phyloP scores from a whole-genome alignment of 1,140 invertebrate species.

The Saccostrea echinata region DNA sequence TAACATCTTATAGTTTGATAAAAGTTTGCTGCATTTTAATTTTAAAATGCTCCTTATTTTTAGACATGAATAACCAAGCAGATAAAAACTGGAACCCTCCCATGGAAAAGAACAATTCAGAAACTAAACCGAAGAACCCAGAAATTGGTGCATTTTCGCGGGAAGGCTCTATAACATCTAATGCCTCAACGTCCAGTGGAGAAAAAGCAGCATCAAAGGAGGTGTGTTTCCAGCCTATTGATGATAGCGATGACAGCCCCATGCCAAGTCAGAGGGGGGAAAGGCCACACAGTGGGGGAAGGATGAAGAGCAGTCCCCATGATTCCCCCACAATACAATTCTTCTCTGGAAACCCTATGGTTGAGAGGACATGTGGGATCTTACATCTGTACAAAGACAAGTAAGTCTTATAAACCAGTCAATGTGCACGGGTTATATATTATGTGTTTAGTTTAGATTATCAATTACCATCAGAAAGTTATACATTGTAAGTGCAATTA shows the following conservation, averaged over 20 bases:
- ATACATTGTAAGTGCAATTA: not conserved
- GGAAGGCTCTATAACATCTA: conserved; percentile 42
- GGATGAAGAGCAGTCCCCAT: conserved; percentile 66
- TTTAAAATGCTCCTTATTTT: not conserved
- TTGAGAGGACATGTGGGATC: conserved; percentile 97
- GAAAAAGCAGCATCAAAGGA: conserved; percentile 42
- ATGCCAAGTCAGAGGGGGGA: conserved; percentile 47
- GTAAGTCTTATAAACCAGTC: conserved; percentile 61
- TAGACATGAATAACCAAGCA: conserved; percentile 7
- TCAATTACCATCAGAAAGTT: not conserved
- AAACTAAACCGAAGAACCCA: conserved; percentile 11
- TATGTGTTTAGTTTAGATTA: too few relatives aligned
- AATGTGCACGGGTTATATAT: too few relatives aligned
- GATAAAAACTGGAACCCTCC: not conserved
- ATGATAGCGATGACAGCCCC: conserved; percentile 17
- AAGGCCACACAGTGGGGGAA: conserved; percentile 58
- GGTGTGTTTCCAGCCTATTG: conserved; percentile 42
- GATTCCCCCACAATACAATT: conserved; percentile 82
- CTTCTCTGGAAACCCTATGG: conserved; percentile 97
- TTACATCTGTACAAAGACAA: conserved; percentile 98
- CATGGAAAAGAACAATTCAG: conserved; percentile 26
- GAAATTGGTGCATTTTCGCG: conserved; percentile 22
- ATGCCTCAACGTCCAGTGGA: conserved; percentile 22
- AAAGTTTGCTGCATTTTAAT: not conserved
- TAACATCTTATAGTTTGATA: too few relatives aligned